Base-by-base conservation (phyloP, 2,113 vertebrate genomes). In the Phalacrocorax brasilianus region DNA sequence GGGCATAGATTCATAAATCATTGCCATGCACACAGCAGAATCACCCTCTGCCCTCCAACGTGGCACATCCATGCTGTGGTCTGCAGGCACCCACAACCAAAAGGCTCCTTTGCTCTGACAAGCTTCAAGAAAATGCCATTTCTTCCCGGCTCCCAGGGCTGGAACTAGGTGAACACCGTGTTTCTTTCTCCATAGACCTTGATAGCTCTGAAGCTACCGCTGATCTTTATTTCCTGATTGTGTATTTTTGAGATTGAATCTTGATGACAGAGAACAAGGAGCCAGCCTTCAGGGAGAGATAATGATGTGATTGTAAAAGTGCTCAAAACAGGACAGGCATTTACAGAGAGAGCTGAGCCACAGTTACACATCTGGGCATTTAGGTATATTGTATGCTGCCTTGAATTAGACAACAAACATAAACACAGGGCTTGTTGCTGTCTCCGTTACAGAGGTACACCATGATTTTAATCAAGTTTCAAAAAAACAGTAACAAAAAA, bases 1-100 rank as follows among this genome's bases (percentile, higher is more conserved):
- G 4, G 32, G 3, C 3, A 1, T 5, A 42, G 13, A 9, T 63
- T 85, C 33, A 11, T 24, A 67, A 74, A 45, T 45, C 38, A 67
- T 14, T 71, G 53, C 5, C 14, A 28, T 5, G 3, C 8, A 49
- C 14, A 28, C 4, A 40, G 5, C 7, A 84, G 26, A 55, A 68
- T 38, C 9, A 28, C 2, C 9, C 9, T 49, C 22, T 80, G 40
- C 7, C 8, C 44, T 63, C 22, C 17, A 35, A 0, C 0, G 4
- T 38, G 8, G 12, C 38, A 42, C 32, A 8, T 82, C 47, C 3
- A 0, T 71, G 15, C 17, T 2, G 1, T 12, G 4, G 16, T 68
- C 47, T 67, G 20, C 23, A 21, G 3, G 23, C 35, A 58, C 55
- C 55, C 26, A 61, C 26, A 89, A 40, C 3, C 2, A 4, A 80